A percentile compares a stretch with the other conserved stretches of the same genome.
Conservation (phyloP, 2,888 invertebrate genomes). For the Nineta flava region DNA sequence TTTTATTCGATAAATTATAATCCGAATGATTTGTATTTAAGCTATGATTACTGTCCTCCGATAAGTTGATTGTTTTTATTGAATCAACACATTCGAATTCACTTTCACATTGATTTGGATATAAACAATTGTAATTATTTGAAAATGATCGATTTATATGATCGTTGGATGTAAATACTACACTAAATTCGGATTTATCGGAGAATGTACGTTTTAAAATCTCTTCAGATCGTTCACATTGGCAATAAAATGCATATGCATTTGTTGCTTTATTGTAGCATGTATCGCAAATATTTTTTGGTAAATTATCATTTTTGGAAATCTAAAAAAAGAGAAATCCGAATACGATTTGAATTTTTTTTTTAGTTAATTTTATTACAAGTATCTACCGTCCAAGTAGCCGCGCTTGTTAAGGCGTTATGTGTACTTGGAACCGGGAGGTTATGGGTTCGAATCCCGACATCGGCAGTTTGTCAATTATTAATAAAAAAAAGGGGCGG, state of each 20-base stretch:
- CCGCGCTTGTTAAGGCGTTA: too few relatives aligned
- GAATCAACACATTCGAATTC: neutral
- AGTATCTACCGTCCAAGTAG: neutral
- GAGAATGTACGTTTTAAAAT: conserved; percentile 2
- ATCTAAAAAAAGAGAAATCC: neutral
- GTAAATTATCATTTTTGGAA: conserved; percentile 9
- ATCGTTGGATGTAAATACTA: neutral
- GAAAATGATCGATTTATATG: neutral
- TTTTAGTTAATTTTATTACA: neutral
- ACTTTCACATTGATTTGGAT: neutral
- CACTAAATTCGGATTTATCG: neutral
- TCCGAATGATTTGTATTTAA: neutral
- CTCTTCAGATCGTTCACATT: conserved; percentile 10
- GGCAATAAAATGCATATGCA: conserved; percentile 9
- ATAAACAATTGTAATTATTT: neutral
- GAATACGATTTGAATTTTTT: neutral
- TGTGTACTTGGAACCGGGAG: too few relatives aligned
- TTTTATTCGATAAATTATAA: neutral
- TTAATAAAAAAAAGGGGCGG: too few relatives aligned
- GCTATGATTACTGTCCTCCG: neutral
- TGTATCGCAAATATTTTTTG: conserved; percentile 8
- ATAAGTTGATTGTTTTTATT: neutral
- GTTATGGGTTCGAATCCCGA: too few relatives aligned
- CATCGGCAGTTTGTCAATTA: too few relatives aligned
- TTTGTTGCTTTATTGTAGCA: conserved; percentile 7